Conservation (phyloP, 35 echinoderm and acorn worm species). For the Chiridota heheva region DNA sequence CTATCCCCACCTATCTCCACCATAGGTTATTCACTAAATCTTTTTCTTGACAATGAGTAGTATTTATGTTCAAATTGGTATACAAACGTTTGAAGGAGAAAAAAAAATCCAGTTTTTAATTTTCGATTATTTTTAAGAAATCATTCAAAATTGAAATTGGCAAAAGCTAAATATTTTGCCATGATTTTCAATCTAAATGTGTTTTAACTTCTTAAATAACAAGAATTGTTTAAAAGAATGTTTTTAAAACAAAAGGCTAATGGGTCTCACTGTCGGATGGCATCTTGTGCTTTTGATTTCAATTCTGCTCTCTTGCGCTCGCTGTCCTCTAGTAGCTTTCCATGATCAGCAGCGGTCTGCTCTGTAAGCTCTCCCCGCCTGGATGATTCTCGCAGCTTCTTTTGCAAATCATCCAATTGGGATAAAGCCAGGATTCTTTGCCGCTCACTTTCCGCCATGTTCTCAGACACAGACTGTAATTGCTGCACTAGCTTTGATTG, state of each 20-base stretch:
- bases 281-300: constrained; percentile 66
- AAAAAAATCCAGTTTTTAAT: too few species aligned
- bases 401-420: constrained; percentile 71
- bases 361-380: constrained; percentile 39
- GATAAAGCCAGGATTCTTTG: constrained; percentile 65
- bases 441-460: constrained; percentile 67
- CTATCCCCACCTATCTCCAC: too few species aligned
- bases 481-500: constrained; percentile 55
- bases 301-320: constrained; percentile 65
- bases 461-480: constrained; percentile 66
- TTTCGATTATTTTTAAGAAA: too few species aligned
- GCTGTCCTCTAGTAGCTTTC: constrained; percentile 56
- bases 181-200: too few species aligned
- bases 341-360: constrained; percentile 46
- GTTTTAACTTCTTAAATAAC: too few species aligned
- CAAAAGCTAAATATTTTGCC: too few species aligned
- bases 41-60: too few species aligned
- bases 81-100: too few species aligned
- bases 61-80: too few species aligned
- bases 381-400: constrained; percentile 45
- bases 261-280: constrained; percentile 76
- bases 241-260: background rate
- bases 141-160: too few species aligned
- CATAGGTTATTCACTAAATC: too few species aligned
- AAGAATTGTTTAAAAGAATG: too few species aligned